Evolutionary conservation across 2,888 invertebrate species (phyloP).

Genomic region (Dorcus parallelipipedus): DNA sequence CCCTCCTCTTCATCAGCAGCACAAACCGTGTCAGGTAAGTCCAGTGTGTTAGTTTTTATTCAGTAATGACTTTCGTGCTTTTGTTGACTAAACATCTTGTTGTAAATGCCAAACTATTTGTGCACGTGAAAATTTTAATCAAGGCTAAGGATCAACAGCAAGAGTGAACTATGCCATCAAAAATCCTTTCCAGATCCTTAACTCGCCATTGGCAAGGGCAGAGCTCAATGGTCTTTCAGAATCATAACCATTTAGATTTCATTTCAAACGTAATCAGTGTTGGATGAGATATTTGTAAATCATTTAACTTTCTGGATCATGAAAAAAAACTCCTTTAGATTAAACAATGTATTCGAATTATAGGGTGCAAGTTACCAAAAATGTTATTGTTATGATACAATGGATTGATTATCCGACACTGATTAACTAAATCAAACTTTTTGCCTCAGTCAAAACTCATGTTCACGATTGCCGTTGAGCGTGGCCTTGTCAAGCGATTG

Average conservation of each 20-base stretch:
- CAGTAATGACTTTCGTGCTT: no score
- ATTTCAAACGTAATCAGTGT: slow-evolving; percentile 2
- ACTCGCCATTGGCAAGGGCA: slow-evolving; percentile 39
- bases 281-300: no score
- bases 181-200: slow-evolving; percentile 21
- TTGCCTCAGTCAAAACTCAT: slow-evolving; percentile 24
- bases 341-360: no score
- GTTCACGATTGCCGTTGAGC: slow-evolving; percentile 48
- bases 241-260: slow-evolving; percentile 11
- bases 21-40: slow-evolving; percentile 36
- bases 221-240: slow-evolving; percentile 39
- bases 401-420: no score
- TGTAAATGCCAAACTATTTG: slow-evolving; percentile 6
- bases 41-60: not conserved
- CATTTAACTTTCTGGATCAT: no score
- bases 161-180: slow-evolving; percentile 32
- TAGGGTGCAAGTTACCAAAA: no score
- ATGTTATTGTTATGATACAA: no score
- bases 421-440: not conserved
- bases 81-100: no score
- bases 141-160: slow-evolving; percentile 46
- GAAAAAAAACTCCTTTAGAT: no score
- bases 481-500: slow-evolving; percentile 39
- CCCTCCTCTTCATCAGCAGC: slow-evolving; percentile 39
- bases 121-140: slow-evolving; percentile 9